These are phyloP conservation scores for Zoanthus sansibaricus DNA, from an alignment of 92 coral and sea anemone genomes.

Conservation along the genomic window DNA sequence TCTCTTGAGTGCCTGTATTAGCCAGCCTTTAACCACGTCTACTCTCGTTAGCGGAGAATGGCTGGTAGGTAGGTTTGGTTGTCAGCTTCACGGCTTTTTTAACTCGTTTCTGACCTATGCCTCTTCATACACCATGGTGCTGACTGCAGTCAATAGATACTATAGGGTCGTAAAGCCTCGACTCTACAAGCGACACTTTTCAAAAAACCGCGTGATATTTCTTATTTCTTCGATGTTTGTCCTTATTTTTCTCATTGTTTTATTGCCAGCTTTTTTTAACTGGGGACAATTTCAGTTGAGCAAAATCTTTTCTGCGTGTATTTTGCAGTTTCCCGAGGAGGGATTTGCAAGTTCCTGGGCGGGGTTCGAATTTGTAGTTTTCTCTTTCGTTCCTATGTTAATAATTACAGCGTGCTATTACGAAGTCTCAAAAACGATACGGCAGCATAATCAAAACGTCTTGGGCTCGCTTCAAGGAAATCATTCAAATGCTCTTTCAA, in stretches of 20 bases:
- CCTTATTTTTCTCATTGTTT: neutral
- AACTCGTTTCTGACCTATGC: constrained; percentile 35
- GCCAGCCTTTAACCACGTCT: constrained; percentile 15
- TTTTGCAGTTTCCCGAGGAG: constrained; percentile 21
- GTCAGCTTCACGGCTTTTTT: constrained; percentile 31
- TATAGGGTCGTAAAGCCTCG: constrained; percentile 17
- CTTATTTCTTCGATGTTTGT: constrained; percentile 10
- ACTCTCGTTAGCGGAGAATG: constrained; percentile 24
- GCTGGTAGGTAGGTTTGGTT: constrained; percentile 8
- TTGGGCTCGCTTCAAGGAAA: constrained; percentile 25
- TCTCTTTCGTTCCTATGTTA: constrained; percentile 23
- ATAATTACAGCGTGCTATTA: constrained; percentile 34
- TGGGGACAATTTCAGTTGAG: constrained; percentile 25
- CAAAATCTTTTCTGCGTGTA: constrained; percentile 18
- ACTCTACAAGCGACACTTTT: constrained; percentile 10
- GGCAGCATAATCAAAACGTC: constrained; percentile 28
- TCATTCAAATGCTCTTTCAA: constrained; percentile 2
- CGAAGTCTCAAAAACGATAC: constrained; percentile 29
- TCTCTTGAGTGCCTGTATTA: constrained; percentile 26
- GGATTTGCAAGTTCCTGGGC: constrained; percentile 15
- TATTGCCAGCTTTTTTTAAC: neutral
- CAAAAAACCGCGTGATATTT: constrained; percentile 14
- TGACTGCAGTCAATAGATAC: constrained; percentile 28
- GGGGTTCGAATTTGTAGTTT: constrained; percentile 32
- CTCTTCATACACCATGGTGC: constrained; percentile 35